A percentile compares a stretch with the other conserved stretches of the same genome.
Conservation (phyloP, 2,888 invertebrate genomes). For the Frankliniella fusca region DNA sequence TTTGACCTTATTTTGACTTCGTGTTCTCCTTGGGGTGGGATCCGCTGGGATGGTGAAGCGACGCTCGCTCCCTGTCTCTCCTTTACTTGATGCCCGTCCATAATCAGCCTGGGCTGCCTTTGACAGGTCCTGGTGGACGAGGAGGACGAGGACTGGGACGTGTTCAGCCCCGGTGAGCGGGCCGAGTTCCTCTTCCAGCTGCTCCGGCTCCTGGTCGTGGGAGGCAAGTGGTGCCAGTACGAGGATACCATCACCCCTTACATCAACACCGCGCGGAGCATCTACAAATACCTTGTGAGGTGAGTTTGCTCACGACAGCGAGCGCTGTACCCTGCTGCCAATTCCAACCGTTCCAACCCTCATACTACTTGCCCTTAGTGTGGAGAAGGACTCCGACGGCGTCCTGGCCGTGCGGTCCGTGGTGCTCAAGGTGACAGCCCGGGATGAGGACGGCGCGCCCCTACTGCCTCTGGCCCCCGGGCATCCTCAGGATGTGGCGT, state of each 20-base stretch:
- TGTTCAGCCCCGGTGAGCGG: background rate
- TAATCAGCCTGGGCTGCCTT: background rate
- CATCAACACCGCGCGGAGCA: background rate
- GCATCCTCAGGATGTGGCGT: background rate
- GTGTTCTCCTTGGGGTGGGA: background rate
- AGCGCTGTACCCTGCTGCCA: background rate
- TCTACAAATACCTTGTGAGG: conserved; percentile 10
- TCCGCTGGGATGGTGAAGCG: background rate
- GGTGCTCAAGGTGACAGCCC: background rate
- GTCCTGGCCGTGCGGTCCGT: background rate
- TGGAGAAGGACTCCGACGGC: conserved; percentile 21
- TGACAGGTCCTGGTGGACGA: background rate
- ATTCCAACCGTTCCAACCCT: background rate
- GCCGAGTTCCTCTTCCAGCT: background rate
- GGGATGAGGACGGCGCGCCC: background rate
- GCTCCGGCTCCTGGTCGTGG: background rate
- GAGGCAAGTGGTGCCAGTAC: conserved; percentile 20
- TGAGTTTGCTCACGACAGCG: background rate
- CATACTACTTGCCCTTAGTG: background rate
- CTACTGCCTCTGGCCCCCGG: background rate
- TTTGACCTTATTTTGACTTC: no score
- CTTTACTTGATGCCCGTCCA: background rate
- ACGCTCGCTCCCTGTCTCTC: background rate
- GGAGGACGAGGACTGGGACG: conserved; percentile 18
- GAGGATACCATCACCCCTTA: conserved; percentile 1